These are phyloP conservation scores for Melanerpes formicivorus DNA, from an alignment of 2,113 vertebrate species.

Conservation along the genomic window DNA sequence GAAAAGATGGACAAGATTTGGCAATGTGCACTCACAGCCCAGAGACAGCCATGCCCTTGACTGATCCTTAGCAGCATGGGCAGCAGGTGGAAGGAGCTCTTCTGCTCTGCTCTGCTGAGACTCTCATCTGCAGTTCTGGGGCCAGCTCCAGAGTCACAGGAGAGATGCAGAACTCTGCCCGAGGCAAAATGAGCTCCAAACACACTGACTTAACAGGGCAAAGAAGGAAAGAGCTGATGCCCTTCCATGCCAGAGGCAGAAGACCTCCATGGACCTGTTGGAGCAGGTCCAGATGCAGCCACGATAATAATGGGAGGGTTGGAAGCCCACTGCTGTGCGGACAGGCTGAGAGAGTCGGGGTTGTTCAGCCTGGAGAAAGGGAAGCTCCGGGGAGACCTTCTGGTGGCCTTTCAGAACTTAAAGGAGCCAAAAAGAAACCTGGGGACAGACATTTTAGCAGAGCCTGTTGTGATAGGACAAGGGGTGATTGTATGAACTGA, in stretches of 20 bases:
- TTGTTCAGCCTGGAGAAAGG: background rate
- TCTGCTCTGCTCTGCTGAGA: background rate
- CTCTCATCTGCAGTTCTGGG: background rate
- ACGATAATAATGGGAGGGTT: background rate
- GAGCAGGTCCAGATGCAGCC: too few relatives aligned
- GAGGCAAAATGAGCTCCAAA: background rate
- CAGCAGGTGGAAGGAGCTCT: background rate
- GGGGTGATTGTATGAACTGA: background rate
- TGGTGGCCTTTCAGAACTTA: background rate
- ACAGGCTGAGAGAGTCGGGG: background rate
- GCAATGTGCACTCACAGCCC: background rate
- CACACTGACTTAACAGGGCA: background rate
- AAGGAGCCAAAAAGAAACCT: too few relatives aligned
- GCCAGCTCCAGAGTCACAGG: background rate
- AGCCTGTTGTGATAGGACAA: background rate
- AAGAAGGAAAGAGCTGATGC: background rate
- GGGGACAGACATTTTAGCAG: too few relatives aligned
- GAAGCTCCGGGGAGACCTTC: background rate
- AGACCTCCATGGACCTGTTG: background rate
- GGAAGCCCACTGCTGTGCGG: background rate
- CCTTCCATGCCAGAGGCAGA: background rate
- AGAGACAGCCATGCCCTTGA: too few relatives aligned
- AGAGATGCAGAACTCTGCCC: background rate
- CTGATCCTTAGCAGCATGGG: too few relatives aligned
- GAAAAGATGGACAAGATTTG: background rate